phyloP scores from a whole-genome alignment of 2,797 vertebrate species.

The Cottoperca gobio region DNA sequence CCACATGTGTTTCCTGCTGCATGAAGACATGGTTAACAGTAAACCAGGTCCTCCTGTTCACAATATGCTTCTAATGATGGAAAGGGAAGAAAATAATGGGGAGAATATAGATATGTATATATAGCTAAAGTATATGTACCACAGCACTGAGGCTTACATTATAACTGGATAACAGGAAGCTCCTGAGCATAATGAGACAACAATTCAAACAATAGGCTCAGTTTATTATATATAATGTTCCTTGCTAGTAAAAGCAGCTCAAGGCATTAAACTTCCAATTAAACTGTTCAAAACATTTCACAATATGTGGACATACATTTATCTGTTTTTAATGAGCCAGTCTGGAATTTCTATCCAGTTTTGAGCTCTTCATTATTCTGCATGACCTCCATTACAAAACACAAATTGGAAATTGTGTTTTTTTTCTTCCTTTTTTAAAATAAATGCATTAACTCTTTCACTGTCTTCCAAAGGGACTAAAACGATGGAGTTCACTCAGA shows the following conservation, averaged over 20 bases:
- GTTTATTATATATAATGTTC: constrained; percentile 12
- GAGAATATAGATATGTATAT: too few species aligned
- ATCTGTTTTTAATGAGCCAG: constrained; percentile 48
- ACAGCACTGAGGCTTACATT: neutral
- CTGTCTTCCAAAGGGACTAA: neutral
- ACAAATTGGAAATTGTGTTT: neutral
- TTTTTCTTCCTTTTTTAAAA: neutral
- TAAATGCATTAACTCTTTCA: neutral
- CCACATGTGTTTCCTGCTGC: neutral
- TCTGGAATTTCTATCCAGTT: constrained; percentile 18
- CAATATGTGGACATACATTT: constrained; percentile 18
- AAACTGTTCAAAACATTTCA: constrained; percentile 22
- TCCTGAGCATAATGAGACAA: neutral
- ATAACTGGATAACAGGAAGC: neutral
- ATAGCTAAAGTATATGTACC: neutral
- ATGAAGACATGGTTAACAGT: neutral
- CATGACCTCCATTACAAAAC: constrained; percentile 38
- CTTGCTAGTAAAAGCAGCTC: constrained; percentile 23
- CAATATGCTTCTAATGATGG: neutral
- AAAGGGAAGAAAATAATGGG: neutral
- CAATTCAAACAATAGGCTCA: constrained; percentile 6
- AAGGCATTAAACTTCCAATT: constrained; percentile 15
- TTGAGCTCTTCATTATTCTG: constrained; percentile 25
- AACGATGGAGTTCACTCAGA: neutral
- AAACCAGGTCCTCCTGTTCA: neutral